phyloP scores from a whole-genome alignment of 2,113 vertebrate species.

The Tichodroma muraria region DNA sequence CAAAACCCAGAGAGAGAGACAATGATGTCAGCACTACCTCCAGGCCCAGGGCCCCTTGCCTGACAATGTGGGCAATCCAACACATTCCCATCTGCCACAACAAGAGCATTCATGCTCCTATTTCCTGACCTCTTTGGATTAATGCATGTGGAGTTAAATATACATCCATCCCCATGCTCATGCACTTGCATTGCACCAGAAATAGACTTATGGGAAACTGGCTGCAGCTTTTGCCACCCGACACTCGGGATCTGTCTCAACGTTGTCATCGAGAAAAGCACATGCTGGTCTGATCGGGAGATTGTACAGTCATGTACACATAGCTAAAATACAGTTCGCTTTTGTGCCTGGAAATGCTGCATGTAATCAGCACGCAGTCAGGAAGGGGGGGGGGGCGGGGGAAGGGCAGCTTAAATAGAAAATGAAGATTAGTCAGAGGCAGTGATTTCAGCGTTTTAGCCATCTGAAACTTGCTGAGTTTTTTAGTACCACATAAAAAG shows the following conservation, averaged over 20 bases:
- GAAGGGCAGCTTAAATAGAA: not conserved
- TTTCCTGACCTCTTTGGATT: slow-evolving; percentile 68
- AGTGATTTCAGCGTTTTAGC: slow-evolving; percentile 18
- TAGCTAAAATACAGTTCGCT: not conserved
- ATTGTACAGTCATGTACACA: not conserved
- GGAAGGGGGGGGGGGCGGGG: not conserved
- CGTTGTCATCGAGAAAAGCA: not conserved
- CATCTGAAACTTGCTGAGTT: not conserved
- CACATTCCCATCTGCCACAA: slow-evolving; percentile 75
- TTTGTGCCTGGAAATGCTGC: not conserved
- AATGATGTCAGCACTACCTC: slow-evolving; percentile 81
- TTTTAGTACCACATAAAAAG: not conserved
- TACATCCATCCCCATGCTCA: slow-evolving; percentile 37
- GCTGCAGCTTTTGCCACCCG: slow-evolving; percentile 49
- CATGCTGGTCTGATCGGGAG: not conserved
- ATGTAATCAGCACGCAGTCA: not conserved
- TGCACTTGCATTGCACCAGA: slow-evolving; percentile 32
- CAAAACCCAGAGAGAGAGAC: slow-evolving; percentile 58
- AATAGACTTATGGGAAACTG: slow-evolving; percentile 60
- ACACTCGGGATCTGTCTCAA: slow-evolving; percentile 11
- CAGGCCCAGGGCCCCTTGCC: slow-evolving; percentile 67
- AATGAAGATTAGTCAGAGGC: not conserved
- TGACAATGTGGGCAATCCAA: slow-evolving; percentile 75
- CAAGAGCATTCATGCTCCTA: slow-evolving; percentile 69
- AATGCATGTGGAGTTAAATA: slow-evolving; percentile 65